phyloP scores from a whole-genome alignment of 2,888 invertebrate species.

The Nebria brevicollis region DNA sequence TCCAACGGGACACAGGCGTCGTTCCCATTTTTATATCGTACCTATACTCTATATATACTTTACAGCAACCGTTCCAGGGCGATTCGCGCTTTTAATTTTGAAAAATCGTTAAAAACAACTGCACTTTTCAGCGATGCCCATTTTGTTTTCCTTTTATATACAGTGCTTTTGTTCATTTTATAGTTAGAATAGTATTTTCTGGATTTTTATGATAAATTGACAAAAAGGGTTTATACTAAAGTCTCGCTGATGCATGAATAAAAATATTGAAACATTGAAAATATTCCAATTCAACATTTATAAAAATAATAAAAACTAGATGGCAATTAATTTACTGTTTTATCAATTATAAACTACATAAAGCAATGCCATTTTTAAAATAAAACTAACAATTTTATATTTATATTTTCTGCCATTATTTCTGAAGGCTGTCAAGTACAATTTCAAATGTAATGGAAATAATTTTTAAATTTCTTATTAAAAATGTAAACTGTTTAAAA shows the following conservation, averaged over 20 bases:
- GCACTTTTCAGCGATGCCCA: slow-evolving; percentile 23
- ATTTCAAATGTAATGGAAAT: too few relatives aligned
- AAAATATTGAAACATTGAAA: too few relatives aligned
- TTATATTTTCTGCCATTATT: too few relatives aligned
- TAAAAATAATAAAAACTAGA: too few relatives aligned
- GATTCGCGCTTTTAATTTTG: slow-evolving; percentile 38
- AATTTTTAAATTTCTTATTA: too few relatives aligned
- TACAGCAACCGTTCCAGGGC: slow-evolving; percentile 15
- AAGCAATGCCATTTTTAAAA: too few relatives aligned
- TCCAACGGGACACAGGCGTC: slow-evolving; percentile 43
- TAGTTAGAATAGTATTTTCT: background rate
- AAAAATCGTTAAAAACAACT: slow-evolving; percentile 46
- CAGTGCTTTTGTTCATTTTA: background rate
- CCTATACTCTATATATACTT: slow-evolving; percentile 10
- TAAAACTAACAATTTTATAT: too few relatives aligned
- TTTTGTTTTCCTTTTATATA: background rate
- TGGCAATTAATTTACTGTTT: too few relatives aligned
- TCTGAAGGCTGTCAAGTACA: too few relatives aligned
- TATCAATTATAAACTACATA: too few relatives aligned
- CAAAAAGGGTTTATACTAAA: background rate
- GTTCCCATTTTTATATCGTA: slow-evolving; percentile 40
- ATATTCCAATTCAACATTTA: too few relatives aligned
- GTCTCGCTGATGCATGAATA: background rate
- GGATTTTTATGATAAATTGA: background rate
- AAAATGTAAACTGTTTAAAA: too few relatives aligned